phyloP scores from a whole-genome alignment of 2,797 vertebrate genomes.

The Tolypeutes matacus region DNA sequence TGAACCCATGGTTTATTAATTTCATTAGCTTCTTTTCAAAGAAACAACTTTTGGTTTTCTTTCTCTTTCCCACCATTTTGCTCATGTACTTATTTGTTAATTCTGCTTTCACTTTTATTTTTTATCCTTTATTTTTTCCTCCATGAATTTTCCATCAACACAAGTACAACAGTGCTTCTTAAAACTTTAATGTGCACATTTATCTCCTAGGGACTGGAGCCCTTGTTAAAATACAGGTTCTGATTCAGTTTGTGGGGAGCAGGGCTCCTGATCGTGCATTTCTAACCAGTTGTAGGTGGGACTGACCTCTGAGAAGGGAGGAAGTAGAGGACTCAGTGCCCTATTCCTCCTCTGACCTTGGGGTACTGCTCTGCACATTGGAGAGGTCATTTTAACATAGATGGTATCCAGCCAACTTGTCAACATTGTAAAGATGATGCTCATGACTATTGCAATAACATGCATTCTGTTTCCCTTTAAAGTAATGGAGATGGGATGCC shows the following conservation, averaged over 20 bases:
- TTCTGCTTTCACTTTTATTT: constrained; percentile 42
- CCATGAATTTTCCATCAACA: neutral
- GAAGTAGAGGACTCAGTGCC: neutral
- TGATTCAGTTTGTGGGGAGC: neutral
- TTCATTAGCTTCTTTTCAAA: neutral
- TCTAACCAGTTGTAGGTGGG: neutral
- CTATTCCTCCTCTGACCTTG: neutral
- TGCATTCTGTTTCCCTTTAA: neutral
- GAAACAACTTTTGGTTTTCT: neutral
- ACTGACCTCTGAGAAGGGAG: neutral
- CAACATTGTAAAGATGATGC: neutral
- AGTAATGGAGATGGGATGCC: neutral
- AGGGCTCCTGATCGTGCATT: neutral
- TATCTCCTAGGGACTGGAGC: neutral
- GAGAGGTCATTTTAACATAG: neutral
- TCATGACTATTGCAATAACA: neutral
- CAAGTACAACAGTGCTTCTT: neutral
- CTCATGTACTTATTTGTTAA: constrained; percentile 3
- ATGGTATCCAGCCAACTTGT: rapidly evolving
- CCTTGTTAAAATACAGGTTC: neutral
- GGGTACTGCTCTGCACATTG: neutral
- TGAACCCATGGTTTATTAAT: neutral
- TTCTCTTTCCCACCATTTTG: constrained; percentile 12
- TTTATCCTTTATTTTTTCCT: neutral
- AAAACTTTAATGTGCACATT: neutral